Percentiles rank a stretch among this genome's conserved stretches.
Evolutionary conservation across 30 jellyfish, hydroid and myxozoan genomes (phyloP).

Genomic region (Turritopsis rubra): DNA sequence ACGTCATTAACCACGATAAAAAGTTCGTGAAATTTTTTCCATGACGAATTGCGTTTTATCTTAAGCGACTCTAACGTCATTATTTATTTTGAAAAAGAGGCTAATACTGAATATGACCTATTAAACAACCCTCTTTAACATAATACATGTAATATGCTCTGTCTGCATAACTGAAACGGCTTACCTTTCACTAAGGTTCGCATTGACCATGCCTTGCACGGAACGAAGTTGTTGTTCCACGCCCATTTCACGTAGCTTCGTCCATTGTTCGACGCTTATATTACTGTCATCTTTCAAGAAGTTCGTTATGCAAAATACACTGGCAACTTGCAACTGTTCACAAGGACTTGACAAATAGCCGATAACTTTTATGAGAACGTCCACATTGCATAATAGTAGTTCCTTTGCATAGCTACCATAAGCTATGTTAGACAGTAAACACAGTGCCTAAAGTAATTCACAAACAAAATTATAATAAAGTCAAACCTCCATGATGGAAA

Average conservation of each 20-base stretch:
- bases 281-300: slow-evolving; percentile 42
- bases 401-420: slow-evolving; percentile 48
- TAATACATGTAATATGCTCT: too few species aligned
- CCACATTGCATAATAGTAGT: slow-evolving; percentile 42
- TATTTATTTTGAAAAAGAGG: too few species aligned
- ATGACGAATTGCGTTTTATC: too few species aligned
- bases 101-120: too few species aligned
- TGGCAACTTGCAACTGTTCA: slow-evolving; percentile 63
- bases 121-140: too few species aligned
- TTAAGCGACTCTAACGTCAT: too few species aligned
- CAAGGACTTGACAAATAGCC: slow-evolving; percentile 32
- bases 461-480: not conserved
- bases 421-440: slow-evolving; percentile 66
- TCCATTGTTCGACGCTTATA: slow-evolving; percentile 56
- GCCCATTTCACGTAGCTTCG: slow-evolving; percentile 68
- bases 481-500: too few species aligned
- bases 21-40: too few species aligned
- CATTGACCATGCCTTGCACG: slow-evolving; percentile 47
- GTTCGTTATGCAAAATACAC: slow-evolving; percentile 59
- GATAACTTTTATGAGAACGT: slow-evolving; percentile 30
- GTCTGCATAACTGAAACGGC: too few species aligned
- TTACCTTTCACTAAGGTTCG: slow-evolving; percentile 60
- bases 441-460: slow-evolving; percentile 45
- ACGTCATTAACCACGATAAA: too few species aligned
- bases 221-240: slow-evolving; percentile 73